A percentile compares a stretch with the other conserved stretches of the same genome.
These are phyloP conservation scores for Enteromius fasciolatus DNA, from an alignment of 2,797 vertebrate species.

Conservation along the genomic window DNA sequence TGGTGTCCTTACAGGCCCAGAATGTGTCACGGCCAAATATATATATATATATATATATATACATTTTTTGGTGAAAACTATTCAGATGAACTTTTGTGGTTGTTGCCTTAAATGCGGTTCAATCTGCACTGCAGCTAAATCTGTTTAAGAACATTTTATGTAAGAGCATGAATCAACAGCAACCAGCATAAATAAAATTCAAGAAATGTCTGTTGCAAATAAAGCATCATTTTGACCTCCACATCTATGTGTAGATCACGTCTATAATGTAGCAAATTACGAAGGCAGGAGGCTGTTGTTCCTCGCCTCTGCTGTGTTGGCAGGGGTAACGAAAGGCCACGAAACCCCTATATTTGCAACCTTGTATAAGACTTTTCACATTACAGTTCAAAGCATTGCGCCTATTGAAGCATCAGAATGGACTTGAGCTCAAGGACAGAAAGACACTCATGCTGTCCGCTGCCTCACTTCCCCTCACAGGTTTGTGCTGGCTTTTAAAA, in stretches of 20 bases:
- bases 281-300: slow-evolving; percentile 29
- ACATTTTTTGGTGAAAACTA: no score
- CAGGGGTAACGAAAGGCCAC: slow-evolving; percentile 21
- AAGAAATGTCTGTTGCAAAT: slow-evolving; percentile 22
- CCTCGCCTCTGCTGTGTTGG: slow-evolving; percentile 13
- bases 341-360: slow-evolving; percentile 17
- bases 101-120: not conserved
- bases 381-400: slow-evolving; percentile 39
- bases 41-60: not conserved
- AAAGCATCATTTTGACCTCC: slow-evolving; percentile 27
- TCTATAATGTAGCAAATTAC: slow-evolving; percentile 32
- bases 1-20: not conserved
- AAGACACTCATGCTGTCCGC: slow-evolving; percentile 41
- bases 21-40: not conserved
- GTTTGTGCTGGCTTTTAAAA: slow-evolving; percentile 59
- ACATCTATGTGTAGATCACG: slow-evolving; percentile 12
- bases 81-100: not conserved
- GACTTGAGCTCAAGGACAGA: slow-evolving; percentile 57
- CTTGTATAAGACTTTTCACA: slow-evolving; percentile 23
- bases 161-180: slow-evolving; percentile 26
- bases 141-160: not conserved
- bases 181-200: slow-evolving; percentile 27
- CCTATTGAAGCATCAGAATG: slow-evolving; percentile 43
- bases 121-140: not conserved
- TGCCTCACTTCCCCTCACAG: slow-evolving; percentile 49